Evolutionary conservation across 2,797 vertebrate species (phyloP).

Genomic region (Nannoperca australis): DNA sequence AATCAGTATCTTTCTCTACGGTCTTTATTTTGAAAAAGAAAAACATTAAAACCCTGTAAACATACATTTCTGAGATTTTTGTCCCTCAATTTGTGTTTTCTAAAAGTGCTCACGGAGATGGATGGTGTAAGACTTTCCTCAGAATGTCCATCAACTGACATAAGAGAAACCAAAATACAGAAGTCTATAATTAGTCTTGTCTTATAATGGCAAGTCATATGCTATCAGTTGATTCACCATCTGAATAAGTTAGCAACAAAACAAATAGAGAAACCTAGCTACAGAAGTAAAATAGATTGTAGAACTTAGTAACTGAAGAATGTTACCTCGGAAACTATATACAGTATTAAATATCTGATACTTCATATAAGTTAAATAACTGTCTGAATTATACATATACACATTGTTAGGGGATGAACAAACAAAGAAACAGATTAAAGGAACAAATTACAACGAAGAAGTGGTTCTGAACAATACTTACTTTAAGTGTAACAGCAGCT

Average conservation of each 20-base stretch:
- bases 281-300: background rate
- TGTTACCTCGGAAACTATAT: background rate
- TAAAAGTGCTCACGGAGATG: background rate
- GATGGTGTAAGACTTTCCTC: conserved; percentile 28
- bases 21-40: background rate
- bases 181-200: conserved; percentile 35
- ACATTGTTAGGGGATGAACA: background rate
- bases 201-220: background rate
- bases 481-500: conserved; percentile 92
- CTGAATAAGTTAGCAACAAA: background rate
- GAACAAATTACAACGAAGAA: background rate
- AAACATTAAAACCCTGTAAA: background rate
- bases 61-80: background rate
- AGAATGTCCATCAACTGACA: conserved; percentile 14
- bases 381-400: background rate
- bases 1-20: background rate
- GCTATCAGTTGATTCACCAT: conserved; percentile 7
- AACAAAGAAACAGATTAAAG: background rate
- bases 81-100: background rate
- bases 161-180: background rate
- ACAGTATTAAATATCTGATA: background rate
- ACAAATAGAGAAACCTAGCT: background rate
- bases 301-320: background rate
- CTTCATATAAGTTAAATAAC: background rate
- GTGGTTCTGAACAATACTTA: conserved; percentile 82